Base-by-base conservation (phyloP, 2,888 invertebrate genomes). In the Nowickia ferox region DNA sequence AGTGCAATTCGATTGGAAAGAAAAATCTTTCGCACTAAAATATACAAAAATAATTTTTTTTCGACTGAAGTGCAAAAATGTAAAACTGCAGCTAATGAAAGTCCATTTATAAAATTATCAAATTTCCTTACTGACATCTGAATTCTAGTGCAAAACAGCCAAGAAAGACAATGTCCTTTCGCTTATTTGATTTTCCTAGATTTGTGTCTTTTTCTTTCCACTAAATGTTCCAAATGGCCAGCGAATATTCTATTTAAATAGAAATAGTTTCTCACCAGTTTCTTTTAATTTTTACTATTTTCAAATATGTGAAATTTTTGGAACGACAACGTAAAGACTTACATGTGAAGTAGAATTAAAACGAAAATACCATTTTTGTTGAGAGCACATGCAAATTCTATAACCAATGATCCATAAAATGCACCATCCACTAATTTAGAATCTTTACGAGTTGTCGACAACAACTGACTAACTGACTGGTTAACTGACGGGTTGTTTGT, bases 301-400 rank as follows among this genome's bases (percentile, higher is more conserved):
- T 44, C 59, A 83, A 77, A 76, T 77, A 71, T 83, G 77, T 75
- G 82, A 85, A 82, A 85, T 82, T 85, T 85, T 79, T 82, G 78
- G 85, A 79, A 85, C 78, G 82, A 40, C 78, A 78, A 63, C 63
- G 9, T 53, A 53, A 76, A 76, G 40, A 40, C 40, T 71, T 57
- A 40, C 38, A 65, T 57, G 22, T 40, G 22, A 55, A 65, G 48
- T 17, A 9, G 30, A 46, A 38, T 30, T 40, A 59, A 59, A 17
- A 51, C 1, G 30, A 46, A 40, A 55, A 57, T 69, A 4, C 42
- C 65, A 83, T 48, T 57, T 55, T 55, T 46, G 77, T 61, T 53
- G 13, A 55, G 51, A 40, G 5, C 59, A 83, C 79, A 83, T 86
- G 86, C 83, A 86, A 86, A 86, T 86, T 83, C 68, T 76, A 55